Percentiles rank a stretch among this genome's conserved stretches.
phyloP scores from a whole-genome alignment of 2,797 vertebrate genomes.

The Protonibea diacanthus region DNA sequence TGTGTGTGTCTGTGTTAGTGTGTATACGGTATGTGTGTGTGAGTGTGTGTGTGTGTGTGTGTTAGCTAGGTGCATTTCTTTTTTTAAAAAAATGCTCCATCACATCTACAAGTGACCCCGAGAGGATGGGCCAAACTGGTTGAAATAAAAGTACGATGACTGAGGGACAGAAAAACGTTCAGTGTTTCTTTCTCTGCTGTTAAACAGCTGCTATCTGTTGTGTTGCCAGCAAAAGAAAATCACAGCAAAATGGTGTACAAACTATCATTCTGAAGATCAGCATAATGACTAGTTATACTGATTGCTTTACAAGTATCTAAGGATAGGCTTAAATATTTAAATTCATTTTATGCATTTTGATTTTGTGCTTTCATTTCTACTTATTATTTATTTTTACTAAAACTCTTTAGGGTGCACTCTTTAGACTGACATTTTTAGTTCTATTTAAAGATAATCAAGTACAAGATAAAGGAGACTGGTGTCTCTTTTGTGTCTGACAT shows the following conservation, averaged over 20 bases:
- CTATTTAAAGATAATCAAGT: slow-evolving; percentile 11
- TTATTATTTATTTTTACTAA: slow-evolving; percentile 2
- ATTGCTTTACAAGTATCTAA: slow-evolving; percentile 9
- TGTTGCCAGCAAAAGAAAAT: slow-evolving; percentile 2
- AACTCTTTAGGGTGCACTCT: background rate
- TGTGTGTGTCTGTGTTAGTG: slow-evolving; percentile 6
- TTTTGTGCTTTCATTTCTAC: background rate
- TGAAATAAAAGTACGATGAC: slow-evolving; percentile 44
- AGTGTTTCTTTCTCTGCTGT: slow-evolving; percentile 23
- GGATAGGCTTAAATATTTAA: background rate
- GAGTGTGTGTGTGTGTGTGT: slow-evolving; percentile 15
- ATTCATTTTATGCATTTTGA: background rate
- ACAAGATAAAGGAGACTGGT: background rate
- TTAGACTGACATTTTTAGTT: background rate
- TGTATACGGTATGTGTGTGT: slow-evolving; percentile 12
- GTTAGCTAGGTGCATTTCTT: slow-evolving; percentile 24
- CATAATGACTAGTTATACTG: slow-evolving; percentile 6
- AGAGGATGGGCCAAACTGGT: slow-evolving; percentile 43
- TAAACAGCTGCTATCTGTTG: slow-evolving; percentile 3
- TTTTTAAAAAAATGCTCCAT: slow-evolving; percentile 21
- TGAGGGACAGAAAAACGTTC: background rate
- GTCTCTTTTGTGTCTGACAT: slow-evolving; percentile 36
- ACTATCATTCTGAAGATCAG: background rate
- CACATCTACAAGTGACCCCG: slow-evolving; percentile 35
- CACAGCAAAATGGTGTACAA: background rate